Conservation (phyloP, 2,797 vertebrate genomes). For the Distichodus sexfasciatus region DNA sequence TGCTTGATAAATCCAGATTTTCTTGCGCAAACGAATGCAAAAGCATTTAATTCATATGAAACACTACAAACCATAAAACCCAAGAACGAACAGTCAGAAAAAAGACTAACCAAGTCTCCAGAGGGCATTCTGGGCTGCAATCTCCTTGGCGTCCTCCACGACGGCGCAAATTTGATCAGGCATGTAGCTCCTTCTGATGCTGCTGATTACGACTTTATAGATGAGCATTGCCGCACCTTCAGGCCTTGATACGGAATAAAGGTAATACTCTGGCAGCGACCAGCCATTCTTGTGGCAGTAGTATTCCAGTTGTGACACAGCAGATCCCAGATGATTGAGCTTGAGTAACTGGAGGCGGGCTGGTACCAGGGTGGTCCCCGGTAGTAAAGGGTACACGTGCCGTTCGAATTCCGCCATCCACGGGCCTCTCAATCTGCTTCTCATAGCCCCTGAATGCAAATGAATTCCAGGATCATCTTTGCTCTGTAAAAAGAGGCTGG, state of each 20-base stretch:
- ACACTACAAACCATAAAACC: neutral
- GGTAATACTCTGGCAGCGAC: constrained; percentile 85
- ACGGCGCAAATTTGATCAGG: constrained; percentile 84
- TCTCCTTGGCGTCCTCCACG: constrained; percentile 88
- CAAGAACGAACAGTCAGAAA: neutral
- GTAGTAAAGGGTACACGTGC: constrained; percentile 75
- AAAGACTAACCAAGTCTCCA: constrained; percentile 78
- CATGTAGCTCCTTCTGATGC: constrained; percentile 78
- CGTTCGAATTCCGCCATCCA: constrained; percentile 73
- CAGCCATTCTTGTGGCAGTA: constrained; percentile 87
- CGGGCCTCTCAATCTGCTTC: constrained; percentile 62
- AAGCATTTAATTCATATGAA: neutral
- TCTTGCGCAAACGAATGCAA: too few relatives aligned
- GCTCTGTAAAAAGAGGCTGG: constrained; percentile 70
- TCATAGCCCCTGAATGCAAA: constrained; percentile 34
- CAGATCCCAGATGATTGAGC: constrained; percentile 83
- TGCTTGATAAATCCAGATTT: too few relatives aligned
- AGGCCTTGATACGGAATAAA: constrained; percentile 82
- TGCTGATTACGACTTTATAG: constrained; percentile 80
- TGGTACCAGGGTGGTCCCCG: constrained; percentile 80
- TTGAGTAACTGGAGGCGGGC: constrained; percentile 83
- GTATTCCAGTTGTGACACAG: constrained; percentile 86
- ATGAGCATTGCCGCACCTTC: constrained; percentile 78
- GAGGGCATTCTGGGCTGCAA: constrained; percentile 86
- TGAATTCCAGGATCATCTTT: constrained; percentile 71